Base-by-base conservation (phyloP, 2,113 vertebrate species). In the Seriola rivoliana region DNA sequence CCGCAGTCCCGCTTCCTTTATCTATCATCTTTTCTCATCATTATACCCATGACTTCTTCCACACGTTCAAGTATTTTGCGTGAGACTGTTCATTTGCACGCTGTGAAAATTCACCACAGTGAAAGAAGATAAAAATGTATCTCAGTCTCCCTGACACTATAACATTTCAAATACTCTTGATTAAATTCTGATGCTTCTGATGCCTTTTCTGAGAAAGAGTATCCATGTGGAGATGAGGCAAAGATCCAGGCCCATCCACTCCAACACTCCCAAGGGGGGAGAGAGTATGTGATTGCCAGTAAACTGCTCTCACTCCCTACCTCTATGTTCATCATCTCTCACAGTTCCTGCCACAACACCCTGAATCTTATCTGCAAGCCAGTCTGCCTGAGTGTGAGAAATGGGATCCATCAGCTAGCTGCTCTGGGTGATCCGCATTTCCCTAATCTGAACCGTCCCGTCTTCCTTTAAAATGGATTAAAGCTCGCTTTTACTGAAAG, bases 381-480 rank as follows among this genome's bases (percentile, higher is more conserved):
- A 66, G 83, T 75, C 67, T 42, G 81, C 57, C 60, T 67, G 82
- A 78, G 71, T 88, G 88, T 80, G 82, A 85, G 86, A 86, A 88
- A 91, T 88, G 86, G 75, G 87, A 81, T 91, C 84, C 85, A 85
- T 93, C 91, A 85, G 88, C 73, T 66, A 40, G 62, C 84, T 79
- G 84, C 85, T 88, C 23, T 34, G 86, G 78, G 86, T 89, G 82
- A 88, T 88, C 88, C 80, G 78, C 85, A 90, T 90, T 91, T 84
- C 78, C 85, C 85, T 90, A 86, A 92, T 91, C 88, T 85, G 74
- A 65, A 80, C 81, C 74, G 23, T 81, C 85, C 90, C 44, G 63
- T 81, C 87, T 88, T 77, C 86, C 65, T 85, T 77, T 70, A 82
- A 91, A 93, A 88, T 80, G 88, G 89, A 91, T 92, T 88, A 87